Evolutionary conservation across 2,113 vertebrate genomes (phyloP).

Genomic region (Eubucco bourcierii): DNA sequence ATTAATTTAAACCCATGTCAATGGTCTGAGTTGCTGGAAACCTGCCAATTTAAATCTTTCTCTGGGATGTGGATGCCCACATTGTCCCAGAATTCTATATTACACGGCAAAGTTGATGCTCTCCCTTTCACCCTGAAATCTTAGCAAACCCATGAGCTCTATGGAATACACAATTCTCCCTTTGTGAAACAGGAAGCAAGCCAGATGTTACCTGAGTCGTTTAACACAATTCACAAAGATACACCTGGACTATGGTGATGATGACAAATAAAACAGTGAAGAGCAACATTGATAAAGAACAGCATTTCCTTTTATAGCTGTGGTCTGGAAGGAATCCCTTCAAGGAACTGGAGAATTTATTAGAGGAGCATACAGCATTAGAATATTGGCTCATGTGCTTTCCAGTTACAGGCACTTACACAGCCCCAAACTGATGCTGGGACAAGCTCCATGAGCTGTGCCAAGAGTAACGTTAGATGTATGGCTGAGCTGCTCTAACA

Average conservation of each 20-base stretch:
- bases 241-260: accelerated
- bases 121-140: not conserved
- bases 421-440: not conserved
- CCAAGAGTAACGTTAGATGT: not conserved
- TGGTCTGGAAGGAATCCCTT: not conserved
- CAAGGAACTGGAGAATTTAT: not conserved
- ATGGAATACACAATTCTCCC: not conserved
- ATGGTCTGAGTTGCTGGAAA: not conserved
- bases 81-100: not conserved
- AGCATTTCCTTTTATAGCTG: not conserved
- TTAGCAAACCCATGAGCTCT: not conserved
- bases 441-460: not conserved
- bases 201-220: not conserved
- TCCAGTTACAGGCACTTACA: not conserved
- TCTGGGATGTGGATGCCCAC: not conserved
- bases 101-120: not conserved
- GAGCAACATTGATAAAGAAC: not conserved
- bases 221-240: not conserved
- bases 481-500: not conserved
- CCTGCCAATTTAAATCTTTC: not conserved
- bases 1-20: not conserved
- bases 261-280: not conserved
- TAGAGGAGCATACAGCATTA: too few species aligned
- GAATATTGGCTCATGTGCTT: not conserved
- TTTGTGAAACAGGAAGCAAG: not conserved